A percentile compares a stretch with the other conserved stretches of the same genome.
phyloP scores from a whole-genome alignment of 2,888 invertebrate genomes.

The Sepioteuthis lessoniana region DNA sequence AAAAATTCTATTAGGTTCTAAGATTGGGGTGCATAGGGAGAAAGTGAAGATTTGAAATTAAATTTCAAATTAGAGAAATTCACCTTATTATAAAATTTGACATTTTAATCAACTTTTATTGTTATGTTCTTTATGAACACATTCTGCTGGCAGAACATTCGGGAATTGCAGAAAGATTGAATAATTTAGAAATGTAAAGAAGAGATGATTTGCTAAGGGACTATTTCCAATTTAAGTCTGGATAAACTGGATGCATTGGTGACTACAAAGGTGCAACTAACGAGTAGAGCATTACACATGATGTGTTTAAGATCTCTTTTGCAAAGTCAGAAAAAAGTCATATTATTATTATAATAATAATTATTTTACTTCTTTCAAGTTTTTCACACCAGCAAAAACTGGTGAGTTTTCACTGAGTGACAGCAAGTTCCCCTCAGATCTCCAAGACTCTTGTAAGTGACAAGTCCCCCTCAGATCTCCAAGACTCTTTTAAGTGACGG shows the following conservation, averaged over 20 bases:
- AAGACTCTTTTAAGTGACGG: too few relatives aligned
- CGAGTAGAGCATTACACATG: neutral
- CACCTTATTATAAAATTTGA: neutral
- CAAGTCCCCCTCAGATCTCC: too few relatives aligned
- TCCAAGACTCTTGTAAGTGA: too few relatives aligned
- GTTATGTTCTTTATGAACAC: neutral
- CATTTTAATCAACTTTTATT: neutral
- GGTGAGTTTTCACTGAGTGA: neutral
- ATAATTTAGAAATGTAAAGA: neutral
- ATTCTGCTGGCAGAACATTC: neutral
- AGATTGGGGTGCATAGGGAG: neutral
- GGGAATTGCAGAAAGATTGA: neutral
- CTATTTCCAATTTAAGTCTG: neutral
- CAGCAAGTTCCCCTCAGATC: too few relatives aligned
- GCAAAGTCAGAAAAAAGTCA: too few relatives aligned
- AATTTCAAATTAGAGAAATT: neutral
- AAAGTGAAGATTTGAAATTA: neutral
- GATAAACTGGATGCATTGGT: neutral
- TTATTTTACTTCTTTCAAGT: too few relatives aligned
- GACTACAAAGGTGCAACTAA: neutral
- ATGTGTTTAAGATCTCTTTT: too few relatives aligned
- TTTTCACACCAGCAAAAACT: too few relatives aligned
- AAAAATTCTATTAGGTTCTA: neutral
- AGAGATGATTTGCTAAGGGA: neutral
- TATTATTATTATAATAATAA: too few relatives aligned